These are phyloP conservation scores for Brachionus calyciflorus DNA, from an alignment of 1,140 invertebrate genomes.

Conservation along the genomic window DNA sequence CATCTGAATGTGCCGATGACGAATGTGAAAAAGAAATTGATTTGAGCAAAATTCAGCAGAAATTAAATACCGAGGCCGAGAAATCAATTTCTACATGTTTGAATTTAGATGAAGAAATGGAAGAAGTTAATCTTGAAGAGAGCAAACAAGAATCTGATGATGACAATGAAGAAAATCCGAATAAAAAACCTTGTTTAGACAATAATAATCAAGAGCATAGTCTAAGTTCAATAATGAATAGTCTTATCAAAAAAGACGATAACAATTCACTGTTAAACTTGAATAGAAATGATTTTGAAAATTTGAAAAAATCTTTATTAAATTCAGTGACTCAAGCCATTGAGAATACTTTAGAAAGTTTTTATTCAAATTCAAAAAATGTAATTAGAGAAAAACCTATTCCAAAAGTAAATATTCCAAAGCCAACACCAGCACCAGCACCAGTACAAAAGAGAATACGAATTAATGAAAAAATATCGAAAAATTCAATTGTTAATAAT, in stretches of 20 bases:
- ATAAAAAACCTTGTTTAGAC: not conserved
- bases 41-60: not conserved
- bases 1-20: not conserved
- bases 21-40: not conserved
- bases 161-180: not conserved
- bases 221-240: conserved; percentile 13
- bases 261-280: not conserved
- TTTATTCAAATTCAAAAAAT: not conserved
- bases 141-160: not conserved
- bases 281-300: not conserved
- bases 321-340: conserved; percentile 12
- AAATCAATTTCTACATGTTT: not conserved
- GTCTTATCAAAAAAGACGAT: not conserved
- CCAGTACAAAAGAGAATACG: not conserved
- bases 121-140: not conserved
- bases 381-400: not conserved
- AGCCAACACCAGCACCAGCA: not conserved
- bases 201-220: not conserved
- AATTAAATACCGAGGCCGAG: not conserved
- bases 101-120: not conserved
- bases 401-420: not conserved
- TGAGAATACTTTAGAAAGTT: conserved; percentile 11
- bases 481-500: conserved; percentile 1
- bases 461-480: conserved; percentile 16
- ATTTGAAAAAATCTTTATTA: not conserved